Evolutionary conservation across 2,888 invertebrate species (phyloP), one percentile per base, ranked within the genome.

Genomic region (Teleogryllus oceanicus): DNA sequence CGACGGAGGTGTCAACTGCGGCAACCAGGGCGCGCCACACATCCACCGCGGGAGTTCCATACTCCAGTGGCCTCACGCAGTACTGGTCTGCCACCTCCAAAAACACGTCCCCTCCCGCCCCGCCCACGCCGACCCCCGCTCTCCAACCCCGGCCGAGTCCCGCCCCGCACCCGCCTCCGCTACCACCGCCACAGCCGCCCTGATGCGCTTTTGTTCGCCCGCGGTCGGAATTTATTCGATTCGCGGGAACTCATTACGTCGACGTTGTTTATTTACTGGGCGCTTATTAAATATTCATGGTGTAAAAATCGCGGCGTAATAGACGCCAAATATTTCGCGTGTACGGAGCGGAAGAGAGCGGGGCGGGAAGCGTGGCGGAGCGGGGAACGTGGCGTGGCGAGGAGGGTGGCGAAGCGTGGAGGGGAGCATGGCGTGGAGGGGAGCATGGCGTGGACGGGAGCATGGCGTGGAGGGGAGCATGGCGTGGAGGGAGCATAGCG

Each of bases 261-360:
- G 62, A n/a, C 62, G 62, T 62, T 18, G 62, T 18, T 62, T 62
- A 62, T 62, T 62, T n/a, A n/a, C 62, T 13, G n/a, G 62, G 62
- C 62, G 62, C 62, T 62, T 62, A 62, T 62, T 62, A 62, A 62
- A 62, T 62, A 62, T 62, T 62, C 62, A 62, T 62, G 62, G n/a
- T n/a, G 62, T n/a, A 62, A 62, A n/a, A 37, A 37, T 37, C 37
- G 37, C 37, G 62, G 62, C n/a, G 62, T 62, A 62, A n/a, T 62
- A 13, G 62, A 62, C 62, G 62, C 62, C 62, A 62, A 62, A 62
- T 62, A 62, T n/a, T 62, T 62, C 62, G 16, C 16, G 62, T 62
- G 16, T n/a, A 12, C 62, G 62, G 62, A 62, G n/a, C n/a, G 37
- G 37, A 37, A 37, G 37, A 8, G 37, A 3, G 16, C 13, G 62